These are phyloP conservation scores for Rhagium mordax DNA, from an alignment of 2,888 invertebrate species.

Conservation along the genomic window DNA sequence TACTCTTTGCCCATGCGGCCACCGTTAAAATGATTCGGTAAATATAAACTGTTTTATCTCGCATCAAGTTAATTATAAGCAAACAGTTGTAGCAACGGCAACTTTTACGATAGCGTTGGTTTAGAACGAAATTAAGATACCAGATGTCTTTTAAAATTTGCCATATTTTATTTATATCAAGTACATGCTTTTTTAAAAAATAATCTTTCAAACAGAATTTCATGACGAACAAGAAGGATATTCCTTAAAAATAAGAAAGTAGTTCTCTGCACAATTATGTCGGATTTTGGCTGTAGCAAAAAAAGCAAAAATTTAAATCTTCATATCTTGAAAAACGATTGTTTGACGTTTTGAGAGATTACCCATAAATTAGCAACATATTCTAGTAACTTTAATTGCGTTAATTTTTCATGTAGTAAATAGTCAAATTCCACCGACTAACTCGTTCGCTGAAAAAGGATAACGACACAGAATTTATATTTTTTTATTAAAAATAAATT, in stretches of 20 bases:
- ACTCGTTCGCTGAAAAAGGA: not conserved
- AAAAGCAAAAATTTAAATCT: too few relatives aligned
- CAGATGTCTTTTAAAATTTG: slow-evolving; percentile 10
- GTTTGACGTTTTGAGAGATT: too few relatives aligned
- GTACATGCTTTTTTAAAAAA: too few relatives aligned
- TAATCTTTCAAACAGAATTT: too few relatives aligned
- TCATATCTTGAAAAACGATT: too few relatives aligned
- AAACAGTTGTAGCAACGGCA: slow-evolving; percentile 26
- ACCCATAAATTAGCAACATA: not conserved
- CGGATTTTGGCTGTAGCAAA: too few relatives aligned
- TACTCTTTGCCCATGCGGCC: slow-evolving; percentile 24
- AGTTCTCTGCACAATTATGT: too few relatives aligned
- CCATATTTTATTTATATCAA: too few relatives aligned
- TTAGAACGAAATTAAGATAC: not conserved
- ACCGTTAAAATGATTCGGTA: slow-evolving; percentile 32
- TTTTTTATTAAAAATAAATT: not conserved
- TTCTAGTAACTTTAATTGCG: too few relatives aligned
- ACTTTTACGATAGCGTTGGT: slow-evolving; percentile 1
- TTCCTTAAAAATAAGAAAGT: too few relatives aligned
- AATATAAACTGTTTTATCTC: slow-evolving; percentile 38
- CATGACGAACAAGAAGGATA: too few relatives aligned
- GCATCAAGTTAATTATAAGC: slow-evolving; percentile 37
- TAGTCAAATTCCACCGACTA: not conserved
- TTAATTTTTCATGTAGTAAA: not conserved
- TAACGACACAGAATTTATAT: not conserved